phyloP scores from a whole-genome alignment of 2,888 invertebrate species.

The Limnephilus auricula region DNA sequence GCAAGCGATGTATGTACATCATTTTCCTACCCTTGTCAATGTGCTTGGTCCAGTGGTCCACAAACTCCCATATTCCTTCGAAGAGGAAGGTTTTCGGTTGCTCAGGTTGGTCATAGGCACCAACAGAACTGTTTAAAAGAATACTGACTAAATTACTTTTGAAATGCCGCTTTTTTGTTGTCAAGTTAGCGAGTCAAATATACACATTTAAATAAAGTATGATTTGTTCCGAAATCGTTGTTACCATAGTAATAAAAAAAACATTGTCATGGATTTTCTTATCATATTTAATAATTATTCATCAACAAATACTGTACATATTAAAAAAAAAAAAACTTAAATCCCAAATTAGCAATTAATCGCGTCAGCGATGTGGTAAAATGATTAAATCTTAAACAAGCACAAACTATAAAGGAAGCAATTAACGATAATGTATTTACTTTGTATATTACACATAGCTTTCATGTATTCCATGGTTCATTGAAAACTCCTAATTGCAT shows the following conservation, averaged over 20 bases:
- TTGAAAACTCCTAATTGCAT: neutral
- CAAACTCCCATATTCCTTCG: too few species aligned
- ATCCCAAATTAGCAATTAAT: neutral
- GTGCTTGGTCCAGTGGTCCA: too few species aligned
- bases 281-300: conserved; percentile 32
- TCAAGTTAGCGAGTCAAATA: neutral
- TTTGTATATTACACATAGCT: neutral
- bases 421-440: too few species aligned
- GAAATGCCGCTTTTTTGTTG: neutral
- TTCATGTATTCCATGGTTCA: neutral
- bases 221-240: neutral
- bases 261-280: neutral
- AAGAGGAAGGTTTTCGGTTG: too few species aligned
- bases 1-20: too few species aligned
- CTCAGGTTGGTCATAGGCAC: too few species aligned
- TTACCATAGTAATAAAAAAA: neutral
- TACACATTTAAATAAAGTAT: neutral
- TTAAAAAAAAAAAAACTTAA: conserved; percentile 6
- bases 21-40: too few species aligned
- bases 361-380: neutral
- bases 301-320: conserved; percentile 41
- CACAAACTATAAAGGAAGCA: neutral
- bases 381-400: neutral
- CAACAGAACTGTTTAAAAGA: too few species aligned
- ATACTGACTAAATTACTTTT: too few species aligned